Evolutionary conservation across 64 coral and sea anemone genomes (phyloP).

Genomic region (Anthopleura sola): DNA sequence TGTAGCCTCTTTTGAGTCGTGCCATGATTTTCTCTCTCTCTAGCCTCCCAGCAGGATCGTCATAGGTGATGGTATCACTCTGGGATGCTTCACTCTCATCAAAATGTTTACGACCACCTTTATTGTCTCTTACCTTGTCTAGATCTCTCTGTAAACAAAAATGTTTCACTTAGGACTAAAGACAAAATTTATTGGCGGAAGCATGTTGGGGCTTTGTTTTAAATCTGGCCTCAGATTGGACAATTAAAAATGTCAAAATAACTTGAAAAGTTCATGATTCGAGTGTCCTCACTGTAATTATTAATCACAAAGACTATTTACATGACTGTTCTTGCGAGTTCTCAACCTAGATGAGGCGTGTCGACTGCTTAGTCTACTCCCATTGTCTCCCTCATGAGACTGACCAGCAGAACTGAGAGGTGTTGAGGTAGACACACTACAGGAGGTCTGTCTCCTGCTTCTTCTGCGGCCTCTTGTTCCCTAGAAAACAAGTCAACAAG

Average conservation of each 20-base stretch:
- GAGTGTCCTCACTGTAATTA: too few species aligned
- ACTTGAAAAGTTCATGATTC: too few species aligned
- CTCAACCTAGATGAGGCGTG: background rate
- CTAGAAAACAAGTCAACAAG: background rate
- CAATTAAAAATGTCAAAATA: too few species aligned
- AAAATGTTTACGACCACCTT: background rate
- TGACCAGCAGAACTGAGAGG: conserved; percentile 3
- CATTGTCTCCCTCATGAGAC: background rate
- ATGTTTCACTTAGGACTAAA: background rate
- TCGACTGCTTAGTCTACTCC: background rate
- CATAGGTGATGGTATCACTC: conserved; percentile 89
- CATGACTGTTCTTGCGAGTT: background rate
- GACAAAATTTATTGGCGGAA: background rate
- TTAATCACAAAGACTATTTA: background rate
- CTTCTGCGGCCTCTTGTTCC: conserved; percentile 19
- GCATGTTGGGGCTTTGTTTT: too few species aligned
- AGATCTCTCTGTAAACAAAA: conserved; percentile 11
- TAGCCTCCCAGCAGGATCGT: conserved; percentile 85
- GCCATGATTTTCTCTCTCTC: conserved; percentile 91
- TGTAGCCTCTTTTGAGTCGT: conserved; percentile 47
- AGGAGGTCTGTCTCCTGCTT: conserved; percentile 1
- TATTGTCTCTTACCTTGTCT: background rate
- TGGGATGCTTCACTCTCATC: conserved; percentile 83
- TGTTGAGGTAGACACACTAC: background rate
- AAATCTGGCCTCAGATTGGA: too few species aligned